Evolutionary conservation across 2,797 vertebrate genomes (phyloP), one percentile per base, ranked within the genome.

Genomic region (Enteromius thamalakanensis): DNA sequence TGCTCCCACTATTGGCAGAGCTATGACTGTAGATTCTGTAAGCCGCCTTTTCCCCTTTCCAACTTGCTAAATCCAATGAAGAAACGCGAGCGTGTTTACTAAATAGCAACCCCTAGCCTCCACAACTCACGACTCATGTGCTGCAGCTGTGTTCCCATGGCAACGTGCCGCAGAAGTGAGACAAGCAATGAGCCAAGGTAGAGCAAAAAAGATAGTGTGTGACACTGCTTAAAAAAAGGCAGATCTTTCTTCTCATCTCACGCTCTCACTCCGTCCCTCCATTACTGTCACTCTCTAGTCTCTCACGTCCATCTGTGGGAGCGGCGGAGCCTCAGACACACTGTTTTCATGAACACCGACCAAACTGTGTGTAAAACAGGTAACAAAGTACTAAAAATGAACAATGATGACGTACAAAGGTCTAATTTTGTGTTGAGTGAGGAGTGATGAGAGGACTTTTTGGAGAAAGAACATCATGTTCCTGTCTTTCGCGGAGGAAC

Each of bases 91-190:
- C 23, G n/a, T 86, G 85, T 85, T 88, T 88, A 88, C 83, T 86
- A 88, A 88, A 85, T 86, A 87, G 81, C 78, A 86, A 74, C 80
- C 80, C 76, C 80, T 49, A 86, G 85, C 84, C 84, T 85, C 84
- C 75, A 77, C 71, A 67, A 87, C 85, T 85, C 87, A 88, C 85
- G 83, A 86, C 83, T 88, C 83, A 47, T 70, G 76, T 83, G 79
- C 85, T 88, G 87, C 87, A 86, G 87, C 87, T 86, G 87, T 64
- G 87, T 88, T 88, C 87, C 87, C 85, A 86, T 88, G 80, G 85
- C 85, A 88, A 88, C 87, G 45, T 75, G 85, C 87, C 80, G 74
- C 81, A 88, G 77, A 86, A 83, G 62, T 85, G 83, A 88, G 72
- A 88, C 76, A 37, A 86, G 83, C 83, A 85, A 80, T 80, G 85